Evolutionary conservation across 2,888 invertebrate genomes (phyloP).

Genomic region (Dugesia japonica): DNA sequence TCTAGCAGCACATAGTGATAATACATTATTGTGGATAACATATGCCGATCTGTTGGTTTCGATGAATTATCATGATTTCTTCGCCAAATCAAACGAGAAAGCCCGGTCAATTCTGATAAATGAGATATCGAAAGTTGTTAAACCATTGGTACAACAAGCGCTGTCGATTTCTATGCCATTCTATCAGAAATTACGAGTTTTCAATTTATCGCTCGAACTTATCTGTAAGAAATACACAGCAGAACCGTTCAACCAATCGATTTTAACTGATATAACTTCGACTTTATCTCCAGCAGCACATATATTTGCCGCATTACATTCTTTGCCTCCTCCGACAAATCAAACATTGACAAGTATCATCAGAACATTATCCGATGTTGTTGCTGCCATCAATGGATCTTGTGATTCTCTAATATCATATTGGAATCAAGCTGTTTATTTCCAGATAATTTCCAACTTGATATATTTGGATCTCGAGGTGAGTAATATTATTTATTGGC

Average conservation of each 20-base stretch:
- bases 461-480: background rate
- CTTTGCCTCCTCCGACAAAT: background rate
- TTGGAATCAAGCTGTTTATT: background rate
- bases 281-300: background rate
- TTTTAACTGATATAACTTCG: background rate
- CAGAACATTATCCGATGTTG: background rate
- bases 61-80: background rate
- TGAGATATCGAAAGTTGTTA: background rate
- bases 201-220: background rate
- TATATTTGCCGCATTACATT: background rate
- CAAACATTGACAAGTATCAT: background rate
- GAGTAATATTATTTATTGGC: too few species aligned
- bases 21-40: background rate
- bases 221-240: background rate
- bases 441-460: background rate
- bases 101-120: background rate
- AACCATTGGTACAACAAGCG: background rate
- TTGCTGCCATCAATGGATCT: background rate
- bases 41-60: background rate
- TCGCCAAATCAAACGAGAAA: background rate
- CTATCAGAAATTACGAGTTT: background rate
- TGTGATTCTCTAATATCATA: background rate
- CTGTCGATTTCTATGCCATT: background rate
- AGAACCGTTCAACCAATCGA: background rate
- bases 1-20: background rate